phyloP scores from a whole-genome alignment of 2,888 invertebrate genomes.

The Nephrotoma guestfalica region DNA sequence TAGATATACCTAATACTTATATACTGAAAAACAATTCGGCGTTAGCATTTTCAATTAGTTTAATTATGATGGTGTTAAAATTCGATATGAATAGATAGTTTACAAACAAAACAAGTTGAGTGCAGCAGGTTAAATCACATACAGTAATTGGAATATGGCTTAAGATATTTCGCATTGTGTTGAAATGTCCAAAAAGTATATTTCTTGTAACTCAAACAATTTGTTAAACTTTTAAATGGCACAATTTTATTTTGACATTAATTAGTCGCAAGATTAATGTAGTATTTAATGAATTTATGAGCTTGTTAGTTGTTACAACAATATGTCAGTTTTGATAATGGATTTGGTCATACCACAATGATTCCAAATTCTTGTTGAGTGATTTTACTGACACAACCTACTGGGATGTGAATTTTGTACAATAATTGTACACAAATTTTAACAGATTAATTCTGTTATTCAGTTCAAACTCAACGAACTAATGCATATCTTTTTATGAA shows the following conservation, averaged over 20 bases:
- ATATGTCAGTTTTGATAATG: too few species aligned
- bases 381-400: too few species aligned
- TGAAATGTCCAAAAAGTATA: too few species aligned
- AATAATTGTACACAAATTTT: too few species aligned
- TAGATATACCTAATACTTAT: not conserved
- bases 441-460: too few species aligned
- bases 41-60: not conserved
- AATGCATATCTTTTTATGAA: too few species aligned
- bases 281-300: not conserved
- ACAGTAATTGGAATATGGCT: too few species aligned
- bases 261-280: not conserved
- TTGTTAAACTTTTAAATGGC: not conserved
- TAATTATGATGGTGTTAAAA: not conserved
- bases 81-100: not conserved
- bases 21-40: not conserved
- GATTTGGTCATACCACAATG: too few species aligned
- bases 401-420: too few species aligned
- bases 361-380: too few species aligned
- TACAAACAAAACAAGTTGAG: not conserved
- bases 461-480: too few species aligned
- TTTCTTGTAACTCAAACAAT: not conserved
- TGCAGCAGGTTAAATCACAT: not conserved
- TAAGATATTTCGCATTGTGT: too few species aligned
- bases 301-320: not conserved
- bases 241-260: not conserved